These are phyloP conservation scores for Xanthorhoe designata DNA, from an alignment of 2,888 invertebrate species.

Conservation along the genomic window DNA sequence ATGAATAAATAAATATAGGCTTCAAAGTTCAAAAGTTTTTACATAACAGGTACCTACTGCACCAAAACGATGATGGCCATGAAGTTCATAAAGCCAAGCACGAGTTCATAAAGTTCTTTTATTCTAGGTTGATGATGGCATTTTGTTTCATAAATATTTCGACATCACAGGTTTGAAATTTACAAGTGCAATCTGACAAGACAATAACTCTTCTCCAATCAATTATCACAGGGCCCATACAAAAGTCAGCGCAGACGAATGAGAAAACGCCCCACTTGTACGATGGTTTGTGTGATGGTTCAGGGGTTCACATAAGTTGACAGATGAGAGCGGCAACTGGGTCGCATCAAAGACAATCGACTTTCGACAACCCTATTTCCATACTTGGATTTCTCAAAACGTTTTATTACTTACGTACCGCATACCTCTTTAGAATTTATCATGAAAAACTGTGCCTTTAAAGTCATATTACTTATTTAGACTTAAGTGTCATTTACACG, in stretches of 20 bases:
- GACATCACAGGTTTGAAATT: slow-evolving; percentile 1
- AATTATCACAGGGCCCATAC: slow-evolving; percentile 19
- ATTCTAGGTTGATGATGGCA: too few species aligned
- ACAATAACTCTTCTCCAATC: slow-evolving; percentile 21
- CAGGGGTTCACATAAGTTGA: slow-evolving; percentile 65
- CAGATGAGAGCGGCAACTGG: slow-evolving; percentile 47
- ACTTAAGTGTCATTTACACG: too few species aligned
- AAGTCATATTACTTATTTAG: too few species aligned
- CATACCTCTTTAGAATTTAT: neutral
- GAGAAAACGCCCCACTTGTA: slow-evolving; percentile 43
- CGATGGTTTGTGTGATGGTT: slow-evolving; percentile 64
- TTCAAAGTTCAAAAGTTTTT: too few species aligned
- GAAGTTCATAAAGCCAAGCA: too few species aligned
- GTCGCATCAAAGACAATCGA: slow-evolving; percentile 55
- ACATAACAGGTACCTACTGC: too few species aligned
- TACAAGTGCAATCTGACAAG: slow-evolving; percentile 16
- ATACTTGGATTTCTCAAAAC: slow-evolving; percentile 24
- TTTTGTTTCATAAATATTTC: neutral
- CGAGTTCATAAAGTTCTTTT: too few species aligned
- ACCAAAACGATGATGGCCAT: too few species aligned
- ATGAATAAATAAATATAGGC: too few species aligned
- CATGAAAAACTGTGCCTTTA: too few species aligned
- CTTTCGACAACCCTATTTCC: slow-evolving; percentile 62
- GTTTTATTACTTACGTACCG: neutral
- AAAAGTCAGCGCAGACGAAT: slow-evolving; percentile 24